Percentiles rank a stretch among this genome's conserved stretches.
phyloP scores from a whole-genome alignment of 2,888 invertebrate species.

The Thymelicus acteon region DNA sequence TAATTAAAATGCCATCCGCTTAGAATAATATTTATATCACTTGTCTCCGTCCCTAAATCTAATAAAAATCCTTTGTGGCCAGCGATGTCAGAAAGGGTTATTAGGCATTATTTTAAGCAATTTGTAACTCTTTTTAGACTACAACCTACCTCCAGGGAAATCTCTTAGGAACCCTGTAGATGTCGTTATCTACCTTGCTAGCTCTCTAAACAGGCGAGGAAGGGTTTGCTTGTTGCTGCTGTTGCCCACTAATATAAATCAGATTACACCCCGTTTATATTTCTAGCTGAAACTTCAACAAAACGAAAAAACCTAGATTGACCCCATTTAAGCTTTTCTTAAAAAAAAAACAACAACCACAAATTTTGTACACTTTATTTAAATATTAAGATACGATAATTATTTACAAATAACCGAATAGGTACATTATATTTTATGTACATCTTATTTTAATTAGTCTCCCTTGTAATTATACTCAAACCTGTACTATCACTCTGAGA shows the following conservation, averaged over 20 bases:
- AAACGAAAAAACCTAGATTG: background rate
- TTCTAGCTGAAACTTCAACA: too few relatives aligned
- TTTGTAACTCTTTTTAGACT: background rate
- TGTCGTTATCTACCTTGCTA: too few relatives aligned
- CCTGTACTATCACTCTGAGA: too few relatives aligned
- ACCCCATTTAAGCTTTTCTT: background rate
- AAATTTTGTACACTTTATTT: background rate
- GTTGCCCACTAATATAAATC: too few relatives aligned
- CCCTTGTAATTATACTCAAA: too few relatives aligned
- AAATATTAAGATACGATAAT: background rate
- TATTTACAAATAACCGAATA: background rate
- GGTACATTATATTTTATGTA: too few relatives aligned
- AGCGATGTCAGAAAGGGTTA: background rate
- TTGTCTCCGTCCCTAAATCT: conserved; percentile 16
- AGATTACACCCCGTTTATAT: too few relatives aligned
- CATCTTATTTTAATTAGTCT: too few relatives aligned
- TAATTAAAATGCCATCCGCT: conserved; percentile 69
- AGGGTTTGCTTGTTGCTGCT: too few relatives aligned
- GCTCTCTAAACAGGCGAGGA: too few relatives aligned
- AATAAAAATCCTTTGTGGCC: conserved; percentile 5
- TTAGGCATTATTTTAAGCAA: background rate
- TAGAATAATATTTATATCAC: conserved; percentile 49
- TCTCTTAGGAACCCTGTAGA: too few relatives aligned
- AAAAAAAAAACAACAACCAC: background rate
- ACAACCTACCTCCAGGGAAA: too few relatives aligned